A percentile compares a stretch with the other conserved stretches of the same genome.
These are phyloP conservation scores for Drosophila tani DNA, from an alignment of 1,140 invertebrate species.

Conservation along the genomic window DNA sequence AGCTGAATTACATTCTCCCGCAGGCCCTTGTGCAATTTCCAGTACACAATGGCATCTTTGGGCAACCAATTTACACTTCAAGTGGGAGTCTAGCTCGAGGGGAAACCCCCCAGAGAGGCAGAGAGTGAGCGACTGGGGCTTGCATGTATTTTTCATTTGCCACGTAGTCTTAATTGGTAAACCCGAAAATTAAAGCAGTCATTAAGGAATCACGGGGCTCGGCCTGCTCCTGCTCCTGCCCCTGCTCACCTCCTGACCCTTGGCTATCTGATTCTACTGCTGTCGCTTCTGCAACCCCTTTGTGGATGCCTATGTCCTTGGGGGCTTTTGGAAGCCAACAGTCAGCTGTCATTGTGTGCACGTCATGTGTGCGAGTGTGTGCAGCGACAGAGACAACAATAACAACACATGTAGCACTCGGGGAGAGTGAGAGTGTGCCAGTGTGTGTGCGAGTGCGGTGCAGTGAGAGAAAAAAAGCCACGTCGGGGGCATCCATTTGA, in stretches of 20 bases:
- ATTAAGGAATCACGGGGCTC: conserved; percentile 80
- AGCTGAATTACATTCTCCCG: conserved; percentile 33
- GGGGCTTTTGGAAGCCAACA: conserved; percentile 81
- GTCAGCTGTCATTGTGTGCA: conserved; percentile 82
- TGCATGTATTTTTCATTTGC: conserved; percentile 80
- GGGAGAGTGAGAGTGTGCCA: conserved; percentile 1
- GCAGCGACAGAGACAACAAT: conserved; percentile 57
- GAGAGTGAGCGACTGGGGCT: background rate
- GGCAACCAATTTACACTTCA: conserved; percentile 61
- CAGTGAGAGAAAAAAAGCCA: conserved; percentile 48
- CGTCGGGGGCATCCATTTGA: conserved; percentile 80
- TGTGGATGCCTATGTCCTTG: conserved; percentile 72
- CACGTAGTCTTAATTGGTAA: conserved; percentile 83
- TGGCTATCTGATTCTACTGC: conserved; percentile 1
- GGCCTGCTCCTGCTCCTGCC: conserved; percentile 1
- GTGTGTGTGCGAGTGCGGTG: conserved; percentile 17
- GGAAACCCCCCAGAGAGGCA: background rate
- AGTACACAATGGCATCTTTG: conserved; percentile 54
- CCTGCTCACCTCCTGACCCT: conserved; percentile 23
- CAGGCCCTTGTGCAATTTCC: conserved; percentile 26
- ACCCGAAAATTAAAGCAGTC: conserved; percentile 81
- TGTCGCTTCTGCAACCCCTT: conserved; percentile 37
- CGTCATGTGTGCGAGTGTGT: conserved; percentile 68
- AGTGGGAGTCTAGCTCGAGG: conserved; percentile 43
- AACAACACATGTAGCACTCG: conserved; percentile 57